These are phyloP conservation scores for Drosophila tristis DNA, from an alignment of 1,140 invertebrate species.

Conservation along the genomic window DNA sequence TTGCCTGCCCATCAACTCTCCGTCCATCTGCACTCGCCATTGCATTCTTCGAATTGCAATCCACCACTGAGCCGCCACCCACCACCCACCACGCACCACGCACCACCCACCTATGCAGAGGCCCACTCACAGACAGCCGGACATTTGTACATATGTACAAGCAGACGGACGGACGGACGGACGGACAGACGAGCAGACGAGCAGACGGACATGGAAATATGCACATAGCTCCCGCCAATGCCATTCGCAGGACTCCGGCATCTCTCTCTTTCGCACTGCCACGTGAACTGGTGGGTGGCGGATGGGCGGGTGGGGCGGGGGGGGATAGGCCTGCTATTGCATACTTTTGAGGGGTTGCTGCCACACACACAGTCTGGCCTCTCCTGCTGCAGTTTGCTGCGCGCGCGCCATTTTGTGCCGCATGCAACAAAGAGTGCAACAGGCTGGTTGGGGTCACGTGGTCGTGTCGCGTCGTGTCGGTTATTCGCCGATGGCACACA, in stretches of 20 bases:
- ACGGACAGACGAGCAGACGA: background rate
- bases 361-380: background rate
- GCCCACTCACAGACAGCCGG: constrained; percentile 4
- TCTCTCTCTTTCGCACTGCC: background rate
- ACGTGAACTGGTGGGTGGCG: constrained; percentile 4
- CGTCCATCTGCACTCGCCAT: constrained; percentile 33
- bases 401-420: constrained; percentile 50
- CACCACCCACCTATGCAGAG: background rate
- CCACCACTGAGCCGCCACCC: constrained; percentile 17
- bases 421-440: constrained; percentile 34
- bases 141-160: no score
- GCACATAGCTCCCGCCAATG: constrained; percentile 27
- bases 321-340: constrained; percentile 15
- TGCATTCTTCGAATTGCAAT: constrained; percentile 27
- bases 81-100: constrained; percentile 7
- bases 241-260: constrained; percentile 34
- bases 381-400: constrained; percentile 42
- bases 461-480: no score
- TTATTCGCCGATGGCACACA: no score
- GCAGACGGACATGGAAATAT: background rate
- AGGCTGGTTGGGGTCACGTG: constrained; percentile 8
- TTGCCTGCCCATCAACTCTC: no score
- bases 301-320: constrained; percentile 1
- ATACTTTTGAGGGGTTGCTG: constrained; percentile 47
- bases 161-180: background rate